These are phyloP conservation scores for Argyrosomus japonicus DNA, from an alignment of 2,113 vertebrate species.

Conservation along the genomic window DNA sequence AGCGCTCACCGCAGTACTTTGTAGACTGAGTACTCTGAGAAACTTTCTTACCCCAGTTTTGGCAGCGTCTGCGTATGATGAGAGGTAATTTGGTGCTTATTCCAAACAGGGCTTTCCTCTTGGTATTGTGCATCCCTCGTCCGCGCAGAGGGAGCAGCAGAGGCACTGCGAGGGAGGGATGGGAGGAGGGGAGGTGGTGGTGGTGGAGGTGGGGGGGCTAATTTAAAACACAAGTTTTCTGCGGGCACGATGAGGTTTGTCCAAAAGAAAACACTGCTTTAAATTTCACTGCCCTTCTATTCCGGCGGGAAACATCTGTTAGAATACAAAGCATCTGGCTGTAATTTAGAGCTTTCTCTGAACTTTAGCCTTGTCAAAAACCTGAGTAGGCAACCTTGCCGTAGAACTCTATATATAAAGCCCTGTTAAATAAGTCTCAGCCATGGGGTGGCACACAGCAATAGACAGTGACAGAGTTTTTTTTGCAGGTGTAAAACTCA, in stretches of 20 bases:
- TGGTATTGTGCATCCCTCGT: constrained; percentile 37
- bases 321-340: constrained; percentile 59
- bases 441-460: background rate
- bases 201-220: constrained; percentile 8
- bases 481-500: constrained; percentile 48
- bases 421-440: constrained; percentile 9
- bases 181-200: background rate
- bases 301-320: constrained; percentile 56
- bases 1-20: constrained; percentile 59
- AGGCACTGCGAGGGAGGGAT: constrained; percentile 22
- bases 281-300: constrained; percentile 52
- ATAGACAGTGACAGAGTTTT: constrained; percentile 4
- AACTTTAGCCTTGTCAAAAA: constrained; percentile 66
- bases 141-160: constrained; percentile 4
- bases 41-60: constrained; percentile 62
- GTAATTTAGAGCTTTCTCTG: constrained; percentile 46
- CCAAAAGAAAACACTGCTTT: constrained; percentile 69
- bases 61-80: constrained; percentile 54
- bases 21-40: constrained; percentile 36
- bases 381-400: constrained; percentile 49
- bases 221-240: constrained; percentile 70
- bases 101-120: constrained; percentile 55
- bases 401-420: background rate
- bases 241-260: constrained; percentile 62
- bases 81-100: constrained; percentile 67